Conservation (phyloP, 2,113 vertebrate genomes). For the Nannobrachium achirus region DNA sequence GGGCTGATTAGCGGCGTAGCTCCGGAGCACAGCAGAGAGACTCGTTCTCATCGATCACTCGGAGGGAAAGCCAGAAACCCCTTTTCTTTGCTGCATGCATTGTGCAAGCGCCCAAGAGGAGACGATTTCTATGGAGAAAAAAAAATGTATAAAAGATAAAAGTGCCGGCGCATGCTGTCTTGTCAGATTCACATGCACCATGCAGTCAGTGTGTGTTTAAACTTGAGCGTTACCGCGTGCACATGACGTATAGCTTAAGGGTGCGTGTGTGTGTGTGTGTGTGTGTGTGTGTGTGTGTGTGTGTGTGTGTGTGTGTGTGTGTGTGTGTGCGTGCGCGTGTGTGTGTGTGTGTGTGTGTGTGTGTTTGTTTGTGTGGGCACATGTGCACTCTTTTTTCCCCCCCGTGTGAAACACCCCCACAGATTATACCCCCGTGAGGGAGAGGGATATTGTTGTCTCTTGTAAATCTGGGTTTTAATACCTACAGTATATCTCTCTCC, state of each 20-base stretch:
- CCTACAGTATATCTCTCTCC: too few relatives aligned
- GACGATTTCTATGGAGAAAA: too few relatives aligned
- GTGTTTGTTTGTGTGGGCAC: not conserved
- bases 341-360: constrained; percentile 17
- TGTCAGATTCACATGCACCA: constrained; percentile 30
- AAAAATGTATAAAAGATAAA: too few relatives aligned
- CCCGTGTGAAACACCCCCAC: not conserved
- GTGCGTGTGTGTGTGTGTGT: constrained; percentile 1
- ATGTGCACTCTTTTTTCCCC: not conserved
- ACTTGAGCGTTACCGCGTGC: too few relatives aligned
- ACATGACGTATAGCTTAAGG: too few relatives aligned
- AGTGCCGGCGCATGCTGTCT: constrained; percentile 56
- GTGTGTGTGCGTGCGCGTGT: not conserved
- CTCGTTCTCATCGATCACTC: too few relatives aligned
- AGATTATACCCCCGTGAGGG: too few relatives aligned
- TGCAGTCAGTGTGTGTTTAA: too few relatives aligned
- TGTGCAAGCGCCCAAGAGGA: too few relatives aligned
- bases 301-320: not conserved
- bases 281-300: not conserved
- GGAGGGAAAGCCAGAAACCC: too few relatives aligned
- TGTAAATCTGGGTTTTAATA: not conserved
- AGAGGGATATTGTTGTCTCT: too few relatives aligned
- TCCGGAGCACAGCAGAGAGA: not conserved
- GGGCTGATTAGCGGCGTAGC: constrained; percentile 24
- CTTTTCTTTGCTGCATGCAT: too few relatives aligned